phyloP scores from a whole-genome alignment of 2,888 invertebrate species.

The Drosophila putrida region DNA sequence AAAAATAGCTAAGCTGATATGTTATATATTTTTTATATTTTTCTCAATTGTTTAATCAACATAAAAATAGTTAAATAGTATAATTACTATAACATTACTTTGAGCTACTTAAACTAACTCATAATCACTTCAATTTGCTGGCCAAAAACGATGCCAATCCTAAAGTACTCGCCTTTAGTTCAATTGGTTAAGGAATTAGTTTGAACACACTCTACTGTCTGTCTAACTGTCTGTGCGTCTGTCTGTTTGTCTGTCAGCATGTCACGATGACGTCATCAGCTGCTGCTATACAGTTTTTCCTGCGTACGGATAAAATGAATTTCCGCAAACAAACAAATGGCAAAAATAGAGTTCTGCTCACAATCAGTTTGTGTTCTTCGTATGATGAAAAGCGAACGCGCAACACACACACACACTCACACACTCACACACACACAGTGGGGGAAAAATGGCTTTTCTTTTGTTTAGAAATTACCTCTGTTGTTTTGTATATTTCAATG shows the following conservation, averaged over 20 bases:
- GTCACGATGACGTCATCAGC: constrained; percentile 45
- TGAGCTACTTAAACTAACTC: not conserved
- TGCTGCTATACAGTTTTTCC: constrained; percentile 28
- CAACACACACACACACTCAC: constrained; percentile 1
- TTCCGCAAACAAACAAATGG: constrained; percentile 61
- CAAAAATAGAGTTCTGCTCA: constrained; percentile 51
- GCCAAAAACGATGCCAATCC: not conserved
- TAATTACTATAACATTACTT: too few species aligned
- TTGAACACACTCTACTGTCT: constrained; percentile 3
- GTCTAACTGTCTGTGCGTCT: not conserved
- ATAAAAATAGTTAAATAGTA: too few species aligned
- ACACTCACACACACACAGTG: not conserved
- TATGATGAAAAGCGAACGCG: constrained; percentile 25
- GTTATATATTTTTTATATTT: too few species aligned
- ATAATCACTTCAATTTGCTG: not conserved
- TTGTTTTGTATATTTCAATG: constrained; percentile 28
- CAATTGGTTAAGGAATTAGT: not conserved
- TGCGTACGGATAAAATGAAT: constrained; percentile 49
- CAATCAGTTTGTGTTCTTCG: constrained; percentile 2
- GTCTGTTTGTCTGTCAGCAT: constrained; percentile 25
- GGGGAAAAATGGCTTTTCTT: constrained; percentile 35
- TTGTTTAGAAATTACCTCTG: constrained; percentile 39
- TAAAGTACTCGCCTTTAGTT: not conserved
- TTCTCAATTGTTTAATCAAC: too few species aligned
- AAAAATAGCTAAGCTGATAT: too few species aligned